These are phyloP conservation scores for Adela reaumurella DNA, from an alignment of 2,888 invertebrate genomes.

Conservation along the genomic window DNA sequence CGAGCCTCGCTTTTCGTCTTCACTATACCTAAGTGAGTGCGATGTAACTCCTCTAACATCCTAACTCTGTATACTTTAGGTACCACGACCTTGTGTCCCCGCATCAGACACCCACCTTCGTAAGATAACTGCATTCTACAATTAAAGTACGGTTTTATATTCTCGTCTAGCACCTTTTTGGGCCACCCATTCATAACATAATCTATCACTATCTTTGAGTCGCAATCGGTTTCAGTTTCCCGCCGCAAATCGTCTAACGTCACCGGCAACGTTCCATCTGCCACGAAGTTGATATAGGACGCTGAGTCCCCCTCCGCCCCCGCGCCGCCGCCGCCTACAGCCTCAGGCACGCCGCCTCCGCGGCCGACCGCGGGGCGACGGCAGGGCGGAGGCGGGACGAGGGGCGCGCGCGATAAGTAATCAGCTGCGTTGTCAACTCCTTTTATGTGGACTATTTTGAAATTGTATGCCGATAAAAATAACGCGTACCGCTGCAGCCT, in stretches of 20 bases:
- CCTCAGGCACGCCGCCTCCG: no score
- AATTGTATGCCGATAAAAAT: slow-evolving; percentile 4
- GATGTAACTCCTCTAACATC: background rate
- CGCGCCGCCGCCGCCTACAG: background rate
- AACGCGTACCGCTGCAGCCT: slow-evolving; percentile 4
- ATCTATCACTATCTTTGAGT: background rate
- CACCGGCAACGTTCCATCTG: slow-evolving; percentile 1
- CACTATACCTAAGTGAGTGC: no score
- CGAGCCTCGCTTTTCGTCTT: slow-evolving; percentile 6
- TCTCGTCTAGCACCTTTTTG: slow-evolving; percentile 1
- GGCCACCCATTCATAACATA: slow-evolving; percentile 4
- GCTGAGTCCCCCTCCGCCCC: background rate
- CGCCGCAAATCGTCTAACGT: background rate
- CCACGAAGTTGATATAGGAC: slow-evolving; percentile 4
- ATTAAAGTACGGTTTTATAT: slow-evolving; percentile 5
- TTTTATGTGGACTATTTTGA: slow-evolving; percentile 1
- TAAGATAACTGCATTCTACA: slow-evolving; percentile 2
- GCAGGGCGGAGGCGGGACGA: background rate
- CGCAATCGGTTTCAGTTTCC: background rate
- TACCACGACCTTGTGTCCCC: slow-evolving; percentile 5
- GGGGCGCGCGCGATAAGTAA: slow-evolving; percentile 8
- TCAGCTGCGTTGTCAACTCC: slow-evolving; percentile 6
- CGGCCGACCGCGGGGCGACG: no score
- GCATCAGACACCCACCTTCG: slow-evolving; percentile 3
- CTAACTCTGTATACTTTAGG: background rate